Conservation (phyloP, 1,140 invertebrate species). For the Drosophila busckii region DNA sequence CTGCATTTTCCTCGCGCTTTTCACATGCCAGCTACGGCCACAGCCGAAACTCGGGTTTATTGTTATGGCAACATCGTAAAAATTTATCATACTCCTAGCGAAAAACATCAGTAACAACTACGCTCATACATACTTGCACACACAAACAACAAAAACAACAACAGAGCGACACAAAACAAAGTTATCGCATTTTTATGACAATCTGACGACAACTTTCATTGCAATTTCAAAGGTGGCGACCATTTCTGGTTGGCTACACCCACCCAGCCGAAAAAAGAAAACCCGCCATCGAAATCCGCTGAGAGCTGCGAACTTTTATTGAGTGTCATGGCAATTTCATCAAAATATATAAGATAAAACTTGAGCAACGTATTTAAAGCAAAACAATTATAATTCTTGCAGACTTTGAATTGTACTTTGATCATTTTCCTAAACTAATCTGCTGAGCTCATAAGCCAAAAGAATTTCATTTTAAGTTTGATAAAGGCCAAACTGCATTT, state of each 20-base stretch:
- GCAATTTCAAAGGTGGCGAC: slow-evolving; percentile 67
- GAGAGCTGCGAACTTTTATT: slow-evolving; percentile 11
- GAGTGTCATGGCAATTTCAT: too few relatives aligned
- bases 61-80: slow-evolving; percentile 76
- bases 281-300: not conserved
- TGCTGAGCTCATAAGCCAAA: too few relatives aligned
- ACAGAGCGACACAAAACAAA: slow-evolving; percentile 57
- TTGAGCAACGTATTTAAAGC: too few relatives aligned
- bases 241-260: slow-evolving; percentile 26
- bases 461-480: too few relatives aligned
- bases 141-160: slow-evolving; percentile 24
- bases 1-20: slow-evolving; percentile 68
- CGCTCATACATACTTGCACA: slow-evolving; percentile 7
- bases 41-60: slow-evolving; percentile 67
- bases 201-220: slow-evolving; percentile 76
- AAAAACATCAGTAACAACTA: slow-evolving; percentile 32
- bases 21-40: slow-evolving; percentile 54
- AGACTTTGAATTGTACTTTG: too few relatives aligned
- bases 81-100: slow-evolving; percentile 75
- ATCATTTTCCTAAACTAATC: too few relatives aligned
- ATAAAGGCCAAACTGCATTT: too few relatives aligned
- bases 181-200: slow-evolving; percentile 77
- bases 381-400: too few relatives aligned
- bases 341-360: too few relatives aligned
- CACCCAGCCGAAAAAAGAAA: slow-evolving; percentile 1